Evolutionary conservation across 2,113 vertebrate genomes (phyloP), one percentile per base, ranked within the genome.

Genomic region (Dipodomys merriami): DNA sequence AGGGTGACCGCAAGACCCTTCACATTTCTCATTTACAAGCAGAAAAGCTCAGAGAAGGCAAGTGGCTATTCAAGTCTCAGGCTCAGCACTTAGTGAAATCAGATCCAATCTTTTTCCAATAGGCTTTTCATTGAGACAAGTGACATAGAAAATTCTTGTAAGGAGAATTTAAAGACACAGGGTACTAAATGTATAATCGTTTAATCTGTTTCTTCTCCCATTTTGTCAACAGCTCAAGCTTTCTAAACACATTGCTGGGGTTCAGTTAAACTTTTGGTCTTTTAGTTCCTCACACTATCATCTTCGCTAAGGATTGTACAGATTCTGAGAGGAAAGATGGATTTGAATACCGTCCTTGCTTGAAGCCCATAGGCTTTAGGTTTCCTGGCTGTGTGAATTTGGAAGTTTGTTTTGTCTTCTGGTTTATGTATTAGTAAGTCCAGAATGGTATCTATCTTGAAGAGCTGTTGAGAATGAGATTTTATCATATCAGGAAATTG

Each of bases 181-280:
- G n/a, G 62, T 91, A 69, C 65, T 93, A 53, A 64, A 62, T 68
- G 7, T 85, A 10, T 46, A 65, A 90, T 96, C 92, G 30, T 85
- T 84, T 77, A 88, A 84, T 83, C 84, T 93, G 46, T 90, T 83
- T 71, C 65, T 93, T 94, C 18, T 81, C 0, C 35, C n/a, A 30
- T 76, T 78, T 93, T 49, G 10, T 39, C 82, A 88, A 57, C 49
- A 85, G 8, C 68, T 79, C 29, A 64, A 46, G 18, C n/a, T 91
- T 90, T 92, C 76, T 95, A 46, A 91, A 57, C 29, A 18, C 57
- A 18, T 13, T 62, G 19, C 19, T 89, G 83, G 23, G 13, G 16
- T 89, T 72, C 29, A 35, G 2, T 86, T 74, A 67, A 89, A 89
- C 57, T 68, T 76, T 46, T 35, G 67, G 39, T 60, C 4, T n/a